A percentile compares a stretch with the other conserved stretches of the same genome.
These are phyloP conservation scores for Tethea ocularis DNA, from an alignment of 2,888 invertebrate genomes.

Conservation along the genomic window DNA sequence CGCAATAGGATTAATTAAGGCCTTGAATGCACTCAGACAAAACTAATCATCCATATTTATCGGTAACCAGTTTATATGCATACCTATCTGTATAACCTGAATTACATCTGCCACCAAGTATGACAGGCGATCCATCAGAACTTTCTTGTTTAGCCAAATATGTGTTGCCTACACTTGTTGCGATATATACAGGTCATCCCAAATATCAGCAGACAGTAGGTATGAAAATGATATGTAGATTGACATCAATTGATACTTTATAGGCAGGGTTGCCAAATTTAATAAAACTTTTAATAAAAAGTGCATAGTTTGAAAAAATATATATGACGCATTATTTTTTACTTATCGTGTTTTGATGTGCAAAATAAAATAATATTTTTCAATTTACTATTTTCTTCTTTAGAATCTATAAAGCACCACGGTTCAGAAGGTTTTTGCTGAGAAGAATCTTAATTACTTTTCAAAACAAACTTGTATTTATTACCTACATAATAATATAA, in stretches of 20 bases:
- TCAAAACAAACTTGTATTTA: too few relatives aligned
- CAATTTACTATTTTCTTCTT: too few relatives aligned
- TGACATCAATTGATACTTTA: background rate
- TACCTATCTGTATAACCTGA: background rate
- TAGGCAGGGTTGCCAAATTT: background rate
- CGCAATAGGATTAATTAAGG: too few relatives aligned
- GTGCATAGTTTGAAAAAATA: too few relatives aligned
- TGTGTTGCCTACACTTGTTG: background rate
- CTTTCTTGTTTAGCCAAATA: background rate
- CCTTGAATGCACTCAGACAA: background rate
- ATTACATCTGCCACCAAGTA: background rate
- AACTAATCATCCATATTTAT: background rate
- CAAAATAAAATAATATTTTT: too few relatives aligned
- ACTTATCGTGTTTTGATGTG: too few relatives aligned
- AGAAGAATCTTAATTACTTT: too few relatives aligned
- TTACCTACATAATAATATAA: too few relatives aligned
- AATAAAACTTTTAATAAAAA: too few relatives aligned
- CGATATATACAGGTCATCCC: background rate
- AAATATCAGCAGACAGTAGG: background rate
- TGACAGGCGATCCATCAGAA: constrained; percentile 2
- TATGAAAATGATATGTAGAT: background rate
- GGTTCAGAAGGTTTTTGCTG: too few relatives aligned
- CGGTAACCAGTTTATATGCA: background rate
- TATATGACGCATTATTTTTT: too few relatives aligned
- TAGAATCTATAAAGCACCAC: too few relatives aligned